Base-by-base conservation (phyloP, 2,888 invertebrate genomes). In the Ctena decussata region DNA sequence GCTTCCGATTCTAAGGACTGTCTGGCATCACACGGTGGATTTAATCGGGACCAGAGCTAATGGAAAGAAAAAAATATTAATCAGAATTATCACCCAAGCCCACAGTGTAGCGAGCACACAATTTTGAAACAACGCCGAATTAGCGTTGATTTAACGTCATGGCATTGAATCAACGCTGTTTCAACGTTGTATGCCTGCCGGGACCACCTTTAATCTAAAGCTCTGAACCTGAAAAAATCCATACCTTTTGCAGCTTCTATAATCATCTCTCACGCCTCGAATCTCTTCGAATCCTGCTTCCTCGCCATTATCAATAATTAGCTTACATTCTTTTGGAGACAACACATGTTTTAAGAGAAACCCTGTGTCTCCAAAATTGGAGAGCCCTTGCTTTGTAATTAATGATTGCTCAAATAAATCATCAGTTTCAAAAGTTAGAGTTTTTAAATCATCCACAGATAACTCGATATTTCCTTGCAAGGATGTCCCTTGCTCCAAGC, bases 341-440 rank as follows among this genome's bases (percentile, higher is more conserved):
- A 94, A 65, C 24, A 93, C 57, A 30, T 91, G 81, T 15, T 91
- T 75, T 72, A 94, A 82, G 11, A 94, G 82, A 83, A 94, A 94
- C 44, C 93, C 93, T 84, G 93, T 90, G 80, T 94, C 90, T 35
- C 93, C 92, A 89, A 93, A 94, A 80, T 94, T 93, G 21, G 91
- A 73, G 1, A 94, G 89, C 21, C 93, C 93, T 12, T 44, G 57
- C 72, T 88, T 81, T 21, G 46, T 70, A 2, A 92, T 69, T 11
- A 39, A 46, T 8, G 46, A 49, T 30, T 6, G 37, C 18, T 72
- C 65, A 30, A 53, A 32, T 15, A 37, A 24, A n/a, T 24, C 35
- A 41, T 82, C 79, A 21, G 37, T 27, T 30, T 46, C 46, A 41
- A 85, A 81, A 6, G 73, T 41, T n/a, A 85, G 35, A 0, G 69